phyloP scores from a whole-genome alignment of 2,888 invertebrate genomes.

The Drosophila koepferae region DNA sequence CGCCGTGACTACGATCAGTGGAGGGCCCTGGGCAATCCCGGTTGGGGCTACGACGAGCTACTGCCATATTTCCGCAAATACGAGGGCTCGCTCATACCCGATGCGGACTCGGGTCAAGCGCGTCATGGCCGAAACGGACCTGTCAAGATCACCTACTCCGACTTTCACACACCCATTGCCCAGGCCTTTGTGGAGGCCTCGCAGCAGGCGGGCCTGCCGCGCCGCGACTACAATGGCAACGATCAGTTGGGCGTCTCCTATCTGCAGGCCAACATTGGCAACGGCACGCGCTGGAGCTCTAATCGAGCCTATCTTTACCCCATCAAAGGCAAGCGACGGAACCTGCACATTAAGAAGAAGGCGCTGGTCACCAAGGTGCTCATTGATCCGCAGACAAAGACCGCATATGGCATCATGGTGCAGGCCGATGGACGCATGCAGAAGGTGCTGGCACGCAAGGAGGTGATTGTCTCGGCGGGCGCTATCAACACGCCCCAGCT shows the following conservation, averaged over 20 bases:
- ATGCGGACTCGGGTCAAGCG: conserved; percentile 85
- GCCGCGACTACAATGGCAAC: conserved; percentile 89
- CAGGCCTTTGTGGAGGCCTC: conserved; percentile 88
- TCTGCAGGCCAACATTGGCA: conserved; percentile 87
- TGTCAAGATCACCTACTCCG: conserved; percentile 86
- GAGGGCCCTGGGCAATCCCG: conserved; percentile 89
- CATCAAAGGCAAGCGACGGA: conserved; percentile 85
- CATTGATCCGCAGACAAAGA: conserved; percentile 86
- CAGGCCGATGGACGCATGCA: conserved; percentile 81
- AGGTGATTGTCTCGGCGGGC: conserved; percentile 91
- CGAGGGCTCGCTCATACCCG: conserved; percentile 89
- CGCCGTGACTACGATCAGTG: conserved; percentile 91
- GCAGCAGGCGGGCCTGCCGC: conserved; percentile 87
- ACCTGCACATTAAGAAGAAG: conserved; percentile 87
- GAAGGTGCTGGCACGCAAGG: conserved; percentile 87
- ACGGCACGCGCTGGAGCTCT: conserved; percentile 87
- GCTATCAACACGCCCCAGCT: conserved; percentile 93
- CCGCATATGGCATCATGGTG: conserved; percentile 87
- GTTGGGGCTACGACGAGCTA: conserved; percentile 90
- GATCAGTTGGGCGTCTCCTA: conserved; percentile 87
- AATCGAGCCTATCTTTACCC: conserved; percentile 88
- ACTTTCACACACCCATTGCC: conserved; percentile 86
- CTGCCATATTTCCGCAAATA: conserved; percentile 91
- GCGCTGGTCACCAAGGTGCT: conserved; percentile 87
- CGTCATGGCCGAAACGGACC: conserved; percentile 86